A percentile compares a stretch with the other conserved stretches of the same genome.
phyloP scores from a whole-genome alignment of 1,140 invertebrate species.

The Magallana angulata region DNA sequence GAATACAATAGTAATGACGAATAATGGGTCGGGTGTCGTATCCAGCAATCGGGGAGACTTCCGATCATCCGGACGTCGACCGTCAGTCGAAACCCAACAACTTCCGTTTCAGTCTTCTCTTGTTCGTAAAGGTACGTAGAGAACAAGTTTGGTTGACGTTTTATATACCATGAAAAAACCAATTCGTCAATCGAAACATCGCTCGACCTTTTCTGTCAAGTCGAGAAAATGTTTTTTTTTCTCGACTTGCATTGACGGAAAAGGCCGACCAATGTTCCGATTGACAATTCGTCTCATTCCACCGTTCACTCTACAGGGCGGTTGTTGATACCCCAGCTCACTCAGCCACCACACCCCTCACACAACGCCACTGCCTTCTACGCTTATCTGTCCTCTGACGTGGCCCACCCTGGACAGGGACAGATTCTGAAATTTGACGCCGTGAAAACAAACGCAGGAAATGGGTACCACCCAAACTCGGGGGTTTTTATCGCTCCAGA shows the following conservation, averaged over 20 bases:
- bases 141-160: background rate
- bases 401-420: background rate
- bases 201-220: no score
- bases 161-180: no score
- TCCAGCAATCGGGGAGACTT: background rate
- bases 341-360: background rate
- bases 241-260: no score
- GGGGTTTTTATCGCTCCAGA: conserved; percentile 1
- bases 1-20: background rate
- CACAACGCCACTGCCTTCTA: background rate
- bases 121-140: background rate
- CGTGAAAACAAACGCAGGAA: conserved; percentile 10
- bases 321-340: background rate
- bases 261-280: no score
- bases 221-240: no score
- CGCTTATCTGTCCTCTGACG: background rate
- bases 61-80: background rate
- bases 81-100: background rate
- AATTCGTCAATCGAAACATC: no score
- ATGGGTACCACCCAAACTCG: background rate
- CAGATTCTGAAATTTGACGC: background rate
- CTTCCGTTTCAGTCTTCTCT: background rate
- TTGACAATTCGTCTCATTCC: no score
- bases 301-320: background rate
- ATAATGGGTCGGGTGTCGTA: background rate